Percentiles rank a stretch among this genome's conserved stretches.
Evolutionary conservation across 2,113 vertebrate species (phyloP).

Genomic region (Fregata magnificens): DNA sequence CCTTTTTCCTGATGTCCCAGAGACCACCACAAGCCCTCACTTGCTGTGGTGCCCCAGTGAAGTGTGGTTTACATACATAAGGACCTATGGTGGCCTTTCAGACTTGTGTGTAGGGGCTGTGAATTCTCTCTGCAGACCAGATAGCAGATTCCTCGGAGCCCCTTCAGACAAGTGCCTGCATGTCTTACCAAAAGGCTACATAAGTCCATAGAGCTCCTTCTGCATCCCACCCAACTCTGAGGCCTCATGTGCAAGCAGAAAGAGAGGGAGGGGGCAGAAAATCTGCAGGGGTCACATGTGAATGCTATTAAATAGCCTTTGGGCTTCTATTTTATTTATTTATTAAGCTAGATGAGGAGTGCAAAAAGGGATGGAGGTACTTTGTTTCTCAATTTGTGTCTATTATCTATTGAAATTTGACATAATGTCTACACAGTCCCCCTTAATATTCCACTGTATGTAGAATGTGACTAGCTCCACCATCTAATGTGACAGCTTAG

Average conservation of each 20-base stretch:
- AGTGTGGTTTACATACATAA: accelerated
- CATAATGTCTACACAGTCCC: slow-evolving; percentile 64
- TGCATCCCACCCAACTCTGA: not conserved
- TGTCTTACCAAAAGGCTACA: not conserved
- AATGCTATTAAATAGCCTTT: not conserved
- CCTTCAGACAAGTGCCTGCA: not conserved
- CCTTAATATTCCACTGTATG: slow-evolving; percentile 75
- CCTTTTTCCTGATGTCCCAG: not conserved
- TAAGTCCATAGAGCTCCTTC: not conserved
- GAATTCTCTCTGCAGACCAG: not conserved
- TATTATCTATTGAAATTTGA: slow-evolving; percentile 75
- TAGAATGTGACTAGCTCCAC: slow-evolving; percentile 70
- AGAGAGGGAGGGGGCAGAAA: not conserved
- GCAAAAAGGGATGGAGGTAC: slow-evolving; percentile 21
- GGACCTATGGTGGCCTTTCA: not conserved
- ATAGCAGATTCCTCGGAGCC: not conserved
- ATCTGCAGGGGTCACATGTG: not conserved
- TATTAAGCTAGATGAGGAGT: slow-evolving; percentile 15
- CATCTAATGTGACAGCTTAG: slow-evolving; percentile 78
- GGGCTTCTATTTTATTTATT: slow-evolving; percentile 40
- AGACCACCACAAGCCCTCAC: not conserved
- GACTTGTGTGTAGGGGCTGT: not conserved
- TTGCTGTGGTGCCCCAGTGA: not conserved
- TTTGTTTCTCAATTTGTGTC: slow-evolving; percentile 70
- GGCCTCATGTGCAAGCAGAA: not conserved